Base-by-base conservation (phyloP, 2,113 vertebrate species). In the Oceanodroma tethys region DNA sequence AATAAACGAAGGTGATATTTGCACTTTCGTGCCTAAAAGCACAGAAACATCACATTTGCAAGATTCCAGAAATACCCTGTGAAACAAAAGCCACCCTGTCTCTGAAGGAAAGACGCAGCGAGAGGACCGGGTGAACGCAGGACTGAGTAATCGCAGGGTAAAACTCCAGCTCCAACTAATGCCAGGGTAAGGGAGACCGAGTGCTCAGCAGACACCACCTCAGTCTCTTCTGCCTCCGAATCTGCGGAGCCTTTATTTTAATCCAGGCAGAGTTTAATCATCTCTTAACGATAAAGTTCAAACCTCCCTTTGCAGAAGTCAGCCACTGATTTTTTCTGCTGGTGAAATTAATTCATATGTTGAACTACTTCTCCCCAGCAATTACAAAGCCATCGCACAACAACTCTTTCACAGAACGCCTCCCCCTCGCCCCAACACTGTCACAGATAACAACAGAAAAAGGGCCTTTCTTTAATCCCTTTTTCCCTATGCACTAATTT, bases 401-500 rank as follows among this genome's bases (percentile, higher is more conserved):
- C 52, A 50, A 5, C 27, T 38, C 25, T 23, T 67, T n/a, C 20
- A 42, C 0, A 1, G 45, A 82, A 45, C 2, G 5, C 4, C 4
- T 16, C 47, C 2, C 1, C n/a, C 59, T 4, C 5, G 19, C 47
- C 2, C 1, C 40, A 63, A 10, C 7, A 11, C 25, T 27, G 1
- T n/a, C 40, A 68, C 25, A 36, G 55, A 14, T 16, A 74, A 7
- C 1, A 2, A 48, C 30, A 70, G 25, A 48, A 70, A 76, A 81
- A 53, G 6, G 5, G 16, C 34, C 29, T 52, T 36, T 73, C 38
- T 82, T 74, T 16, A 53, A 53, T 19, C 40, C 22, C 12, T 74
- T 83, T 15, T 70, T 3, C 17, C 29, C n/a, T 25, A 32, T 2
- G 8, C 23, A 22, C 2, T 47, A 21, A 70, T 36, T 68, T 7